Evolutionary conservation across 2,113 vertebrate species (phyloP).

Genomic region (Callorhinus ursinus): DNA sequence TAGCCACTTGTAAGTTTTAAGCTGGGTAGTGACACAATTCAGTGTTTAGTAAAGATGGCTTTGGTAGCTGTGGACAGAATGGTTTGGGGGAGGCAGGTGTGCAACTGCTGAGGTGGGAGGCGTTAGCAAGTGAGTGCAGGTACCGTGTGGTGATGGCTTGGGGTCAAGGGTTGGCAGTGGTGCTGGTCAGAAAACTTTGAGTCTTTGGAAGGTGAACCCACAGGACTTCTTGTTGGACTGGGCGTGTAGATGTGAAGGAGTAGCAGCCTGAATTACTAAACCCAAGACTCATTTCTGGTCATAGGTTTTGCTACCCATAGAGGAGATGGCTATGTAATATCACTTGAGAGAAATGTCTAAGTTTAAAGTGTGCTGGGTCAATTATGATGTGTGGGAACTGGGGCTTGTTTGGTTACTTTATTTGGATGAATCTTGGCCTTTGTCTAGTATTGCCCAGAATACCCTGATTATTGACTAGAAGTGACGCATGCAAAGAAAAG

Average conservation of each 20-base stretch:
- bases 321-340: background rate
- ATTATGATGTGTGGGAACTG: background rate
- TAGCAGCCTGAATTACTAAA: background rate
- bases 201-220: background rate
- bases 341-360: background rate
- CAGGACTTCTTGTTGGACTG: background rate
- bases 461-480: background rate
- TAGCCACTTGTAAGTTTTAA: background rate
- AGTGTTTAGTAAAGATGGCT: background rate
- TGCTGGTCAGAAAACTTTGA: background rate
- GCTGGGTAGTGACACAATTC: background rate
- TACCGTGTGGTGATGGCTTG: background rate
- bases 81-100: background rate
- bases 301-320: background rate
- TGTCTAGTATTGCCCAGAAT: background rate
- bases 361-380: background rate
- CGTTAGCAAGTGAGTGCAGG: background rate
- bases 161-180: accelerated
- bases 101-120: background rate
- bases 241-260: background rate
- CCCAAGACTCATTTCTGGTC: background rate
- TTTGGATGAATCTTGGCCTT: background rate
- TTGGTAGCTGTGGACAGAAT: background rate
- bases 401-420: background rate
- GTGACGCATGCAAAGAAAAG: background rate